These are phyloP conservation scores for Sebastes glaucus DNA, from an alignment of 2,797 vertebrate genomes.

Conservation along the genomic window DNA sequence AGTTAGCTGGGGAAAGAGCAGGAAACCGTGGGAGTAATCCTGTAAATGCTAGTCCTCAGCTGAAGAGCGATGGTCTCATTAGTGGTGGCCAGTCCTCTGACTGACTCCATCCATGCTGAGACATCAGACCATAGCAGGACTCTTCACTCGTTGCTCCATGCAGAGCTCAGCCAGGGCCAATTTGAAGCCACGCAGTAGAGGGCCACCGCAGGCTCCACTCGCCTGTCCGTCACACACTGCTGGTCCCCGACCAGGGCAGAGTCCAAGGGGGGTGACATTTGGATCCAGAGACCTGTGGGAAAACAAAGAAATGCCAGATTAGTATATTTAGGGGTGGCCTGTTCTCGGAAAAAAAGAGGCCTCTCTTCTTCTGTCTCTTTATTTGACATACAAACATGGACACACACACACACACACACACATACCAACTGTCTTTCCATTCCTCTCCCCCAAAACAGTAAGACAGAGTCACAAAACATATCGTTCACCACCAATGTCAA, in stretches of 20 bases:
- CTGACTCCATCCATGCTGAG: constrained; percentile 86
- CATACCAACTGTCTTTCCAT: constrained; percentile 19
- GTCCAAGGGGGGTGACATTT: constrained; percentile 82
- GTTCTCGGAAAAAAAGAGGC: constrained; percentile 33
- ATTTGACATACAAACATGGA: constrained; percentile 49
- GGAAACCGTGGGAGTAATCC: constrained; percentile 80
- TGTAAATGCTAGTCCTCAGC: constrained; percentile 81
- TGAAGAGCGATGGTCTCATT: constrained; percentile 80
- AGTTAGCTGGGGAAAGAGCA: constrained; percentile 68
- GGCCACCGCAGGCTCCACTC: constrained; percentile 72
- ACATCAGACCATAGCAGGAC: constrained; percentile 78
- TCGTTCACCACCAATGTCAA: constrained; percentile 46
- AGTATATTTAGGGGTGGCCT: constrained; percentile 65
- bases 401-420: background rate
- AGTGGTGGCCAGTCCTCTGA: constrained; percentile 82
- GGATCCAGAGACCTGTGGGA: constrained; percentile 81
- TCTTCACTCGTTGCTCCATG: constrained; percentile 74
- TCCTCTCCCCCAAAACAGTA: constrained; percentile 23
- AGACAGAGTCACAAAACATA: constrained; percentile 49
- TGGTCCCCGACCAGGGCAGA: constrained; percentile 76
- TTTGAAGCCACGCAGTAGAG: constrained; percentile 74
- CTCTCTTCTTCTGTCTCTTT: constrained; percentile 28
- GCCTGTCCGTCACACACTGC: constrained; percentile 81
- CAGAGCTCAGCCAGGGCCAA: constrained; percentile 75
- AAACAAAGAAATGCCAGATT: constrained; percentile 75